Evolutionary conservation across 2,888 invertebrate species (phyloP), one percentile per base, ranked within the genome.

Genomic region (Drosophila infuscata): DNA sequence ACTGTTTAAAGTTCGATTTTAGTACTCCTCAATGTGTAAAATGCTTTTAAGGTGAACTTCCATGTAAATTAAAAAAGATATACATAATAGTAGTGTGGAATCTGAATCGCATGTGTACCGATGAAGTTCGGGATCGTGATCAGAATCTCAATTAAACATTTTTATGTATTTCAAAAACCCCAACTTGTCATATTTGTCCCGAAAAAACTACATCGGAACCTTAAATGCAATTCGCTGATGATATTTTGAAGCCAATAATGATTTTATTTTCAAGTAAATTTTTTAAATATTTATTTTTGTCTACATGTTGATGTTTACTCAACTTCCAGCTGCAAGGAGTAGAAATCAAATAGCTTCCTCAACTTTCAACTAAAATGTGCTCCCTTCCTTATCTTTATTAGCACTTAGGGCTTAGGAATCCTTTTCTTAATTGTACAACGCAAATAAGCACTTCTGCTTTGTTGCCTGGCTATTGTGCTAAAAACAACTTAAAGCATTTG

Each of bases 401-500:
- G 82, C 78, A 81, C 79, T 78, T 69, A 30, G 48, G 63, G 11
- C 7, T 78, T 29, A 52, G 35, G 29, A 72, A 72, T 53, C 64
- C 70, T 75, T 87, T 67, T 56, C 60, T 59, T 65, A 59, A 53
- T 43, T 70, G 65, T 70, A 61, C 70, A 66, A 72, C 72, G 81
- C 62, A 60, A 48, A 74, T 71, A 73, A 65, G 72, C 61, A 70
- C 66, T 82, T 84, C 71, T 72, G 66, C 64, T 57, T 65, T 64
- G 52, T 53, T 86, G 68, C 71, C 70, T 69, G 46, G 15, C 46
- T 63, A 76, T 84, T 82, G 82, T 82, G 46, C 32, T 32, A 61
- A 29, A 49, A 58, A 59, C 52, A 72, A 62, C 67, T 54, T 35
- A 41, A 85, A 86, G 66, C 76, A 76, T 82, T 85, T 85, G 81